These are phyloP conservation scores for Diarsia mendica DNA, from an alignment of 2,888 invertebrate species.

Conservation along the genomic window DNA sequence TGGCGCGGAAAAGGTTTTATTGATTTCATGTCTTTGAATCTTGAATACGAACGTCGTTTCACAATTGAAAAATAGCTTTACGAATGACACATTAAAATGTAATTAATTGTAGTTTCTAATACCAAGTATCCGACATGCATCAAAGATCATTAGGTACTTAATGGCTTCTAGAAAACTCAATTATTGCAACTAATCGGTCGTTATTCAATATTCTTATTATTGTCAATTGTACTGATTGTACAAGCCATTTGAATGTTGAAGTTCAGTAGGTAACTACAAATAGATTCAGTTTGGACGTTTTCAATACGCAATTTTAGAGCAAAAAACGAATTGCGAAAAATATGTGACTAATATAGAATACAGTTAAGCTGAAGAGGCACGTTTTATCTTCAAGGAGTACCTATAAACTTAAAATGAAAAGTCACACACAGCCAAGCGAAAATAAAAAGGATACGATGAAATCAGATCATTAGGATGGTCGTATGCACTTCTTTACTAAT, in stretches of 20 bases:
- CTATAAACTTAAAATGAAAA: background rate
- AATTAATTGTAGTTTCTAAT: slow-evolving; percentile 50
- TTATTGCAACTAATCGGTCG: slow-evolving; percentile 19
- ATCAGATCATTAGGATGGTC: slow-evolving; percentile 55
- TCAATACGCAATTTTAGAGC: background rate
- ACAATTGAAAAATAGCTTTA: slow-evolving; percentile 12
- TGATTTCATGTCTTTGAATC: slow-evolving; percentile 52
- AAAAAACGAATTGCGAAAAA: slow-evolving; percentile 20
- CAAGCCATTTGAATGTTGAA: slow-evolving; percentile 6
- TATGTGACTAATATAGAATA: slow-evolving; percentile 7
- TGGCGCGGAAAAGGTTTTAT: slow-evolving; percentile 33
- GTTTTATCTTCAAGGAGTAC: slow-evolving; percentile 6
- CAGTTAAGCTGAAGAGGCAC: slow-evolving; percentile 23
- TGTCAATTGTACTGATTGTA: slow-evolving; percentile 1
- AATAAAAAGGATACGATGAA: slow-evolving; percentile 38
- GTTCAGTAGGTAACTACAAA: background rate
- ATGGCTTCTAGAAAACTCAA: slow-evolving; percentile 29
- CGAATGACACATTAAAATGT: slow-evolving; percentile 34
- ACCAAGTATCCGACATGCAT: slow-evolving; percentile 25
- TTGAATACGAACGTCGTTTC: slow-evolving; percentile 45
- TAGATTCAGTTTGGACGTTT: slow-evolving; percentile 2
- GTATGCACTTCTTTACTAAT: slow-evolving; percentile 80
- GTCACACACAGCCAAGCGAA: background rate
- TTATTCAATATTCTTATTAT: slow-evolving; percentile 24
- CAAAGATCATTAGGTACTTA: slow-evolving; percentile 30